These are phyloP conservation scores for Anthoscopus minutus DNA, from an alignment of 2,113 vertebrate genomes.

Conservation along the genomic window DNA sequence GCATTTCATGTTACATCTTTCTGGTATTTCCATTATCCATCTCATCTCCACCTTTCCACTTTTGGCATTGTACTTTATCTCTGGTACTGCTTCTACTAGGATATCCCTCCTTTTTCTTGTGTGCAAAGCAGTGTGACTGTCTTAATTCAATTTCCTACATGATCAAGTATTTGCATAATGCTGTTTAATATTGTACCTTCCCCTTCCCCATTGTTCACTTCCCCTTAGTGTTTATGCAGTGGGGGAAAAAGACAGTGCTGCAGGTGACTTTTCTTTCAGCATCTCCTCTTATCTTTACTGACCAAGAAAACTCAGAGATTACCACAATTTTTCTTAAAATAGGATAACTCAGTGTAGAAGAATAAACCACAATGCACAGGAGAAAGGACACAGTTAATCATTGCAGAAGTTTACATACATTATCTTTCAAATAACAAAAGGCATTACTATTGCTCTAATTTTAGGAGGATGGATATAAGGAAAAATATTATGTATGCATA, in stretches of 20 bases:
- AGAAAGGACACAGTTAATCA: not conserved
- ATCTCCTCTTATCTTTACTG: not conserved
- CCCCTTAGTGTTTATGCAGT: not conserved
- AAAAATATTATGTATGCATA: not conserved
- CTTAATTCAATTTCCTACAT: not conserved
- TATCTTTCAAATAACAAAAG: not conserved
- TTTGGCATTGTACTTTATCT: not conserved
- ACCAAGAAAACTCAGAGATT: not conserved
- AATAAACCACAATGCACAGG: not conserved
- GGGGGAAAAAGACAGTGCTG: not conserved
- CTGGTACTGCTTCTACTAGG: not conserved
- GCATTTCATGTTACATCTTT: not conserved
- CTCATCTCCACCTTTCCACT: not conserved
- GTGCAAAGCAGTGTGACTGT: not conserved
- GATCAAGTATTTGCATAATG: not conserved
- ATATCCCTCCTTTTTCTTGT: not conserved
- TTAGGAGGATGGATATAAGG: not conserved
- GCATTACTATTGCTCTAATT: not conserved
- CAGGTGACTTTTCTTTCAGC: not conserved
- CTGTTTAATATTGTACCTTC: not conserved
- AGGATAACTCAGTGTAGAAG: not conserved
- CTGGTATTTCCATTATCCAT: not conserved
- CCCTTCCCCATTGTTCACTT: not conserved
- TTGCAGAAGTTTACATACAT: not conserved
- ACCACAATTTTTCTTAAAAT: not conserved